Conservation (phyloP, 2,888 invertebrate genomes). For the Pachydiplax longipennis region DNA sequence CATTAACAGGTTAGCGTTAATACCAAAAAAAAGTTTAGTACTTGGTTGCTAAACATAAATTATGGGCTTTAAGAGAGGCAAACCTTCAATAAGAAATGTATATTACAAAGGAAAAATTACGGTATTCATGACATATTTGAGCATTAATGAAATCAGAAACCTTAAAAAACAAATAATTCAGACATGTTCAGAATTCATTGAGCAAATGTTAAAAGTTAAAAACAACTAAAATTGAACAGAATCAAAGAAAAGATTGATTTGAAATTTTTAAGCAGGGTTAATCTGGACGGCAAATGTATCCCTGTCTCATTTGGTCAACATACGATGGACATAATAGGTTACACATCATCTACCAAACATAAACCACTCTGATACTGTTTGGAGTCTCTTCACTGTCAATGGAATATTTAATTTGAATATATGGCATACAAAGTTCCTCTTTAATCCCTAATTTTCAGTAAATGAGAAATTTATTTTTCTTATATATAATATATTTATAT, state of each 20-base stretch:
- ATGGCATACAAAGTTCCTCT: neutral
- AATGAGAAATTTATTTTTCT: neutral
- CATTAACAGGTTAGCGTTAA: no score
- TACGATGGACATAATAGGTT: neutral
- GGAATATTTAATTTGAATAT: neutral
- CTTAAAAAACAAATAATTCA: no score
- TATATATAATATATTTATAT: neutral
- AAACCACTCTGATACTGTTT: slow-evolving; percentile 4
- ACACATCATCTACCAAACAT: neutral
- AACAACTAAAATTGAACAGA: no score
- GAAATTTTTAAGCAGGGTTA: slow-evolving; percentile 4
- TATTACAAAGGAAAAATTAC: no score
- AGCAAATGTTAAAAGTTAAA: no score
- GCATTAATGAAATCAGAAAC: no score
- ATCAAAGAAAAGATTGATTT: neutral
- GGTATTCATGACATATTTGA: no score
- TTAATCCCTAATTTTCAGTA: neutral
- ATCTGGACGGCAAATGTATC: slow-evolving; percentile 38
- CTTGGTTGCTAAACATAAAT: no score
- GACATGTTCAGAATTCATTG: no score
- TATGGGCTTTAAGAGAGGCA: no score
- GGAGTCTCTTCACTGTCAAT: neutral
- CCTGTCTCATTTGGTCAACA: slow-evolving; percentile 24
- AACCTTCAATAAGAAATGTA: no score
- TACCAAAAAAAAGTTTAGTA: no score